Base-by-base conservation (phyloP, 2,113 vertebrate species). In the Redunca redunca region DNA sequence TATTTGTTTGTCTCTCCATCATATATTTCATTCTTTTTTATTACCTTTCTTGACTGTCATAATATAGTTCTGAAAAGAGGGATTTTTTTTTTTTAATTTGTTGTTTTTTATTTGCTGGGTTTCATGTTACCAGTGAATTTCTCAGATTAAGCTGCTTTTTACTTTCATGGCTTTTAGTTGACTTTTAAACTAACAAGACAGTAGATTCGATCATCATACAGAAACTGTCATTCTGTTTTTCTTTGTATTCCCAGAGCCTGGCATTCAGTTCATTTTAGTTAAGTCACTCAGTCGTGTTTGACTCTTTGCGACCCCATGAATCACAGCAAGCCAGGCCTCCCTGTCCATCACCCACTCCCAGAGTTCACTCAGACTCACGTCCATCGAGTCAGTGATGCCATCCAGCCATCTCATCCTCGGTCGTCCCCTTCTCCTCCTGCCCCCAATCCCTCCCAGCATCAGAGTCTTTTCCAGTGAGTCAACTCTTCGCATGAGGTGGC, bases 71-170 rank as follows among this genome's bases (percentile, higher is more conserved):
- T 92, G 48, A 89, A 92, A 94, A 71, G 19, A 36, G 28, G 36
- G n/a, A 1, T 71, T 94, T 90, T 90, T 23, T 1, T n/a, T 88
- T 86, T 15, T 30, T 57, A 58, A 43, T 83, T 96, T 82, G 13
- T 74, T 77, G 26, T 93, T 84, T 88, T 77, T 9, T 62, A 15
- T 96, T 97, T 82, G 30, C 11, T 87, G 40, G 28, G 7, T 87
- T 93, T 93, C 53, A 17, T 11, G 3, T 94, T 89, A n/a, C 57
- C 33, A 64, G 25, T 95, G 71, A 40, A 17, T 96, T 96, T 96
- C 52, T 90, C 94, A 89, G 80, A 52, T 52, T 74, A 78, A 26
- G 26, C 40, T 92, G 28, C 17, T 62, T 80, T 89, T 83, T 89
- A 85, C 3, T 78, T 71, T 4, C 3, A 26, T 52, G 83, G 26